These are phyloP conservation scores for Cassiopea xamachana DNA, from an alignment of 30 jellyfish, hydroid and myxozoan genomes.

Conservation along the genomic window DNA sequence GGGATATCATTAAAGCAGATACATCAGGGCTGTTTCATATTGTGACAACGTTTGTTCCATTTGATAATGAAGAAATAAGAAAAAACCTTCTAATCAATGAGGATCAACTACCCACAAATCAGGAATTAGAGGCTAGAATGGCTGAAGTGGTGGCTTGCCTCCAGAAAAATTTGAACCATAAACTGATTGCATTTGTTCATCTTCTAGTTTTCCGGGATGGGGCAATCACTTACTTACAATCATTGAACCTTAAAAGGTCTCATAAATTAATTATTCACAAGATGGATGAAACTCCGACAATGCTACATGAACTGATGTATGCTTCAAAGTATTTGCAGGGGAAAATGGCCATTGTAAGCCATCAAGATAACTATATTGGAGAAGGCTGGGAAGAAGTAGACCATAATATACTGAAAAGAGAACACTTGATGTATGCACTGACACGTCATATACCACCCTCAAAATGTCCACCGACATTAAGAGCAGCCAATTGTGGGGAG, in stretches of 20 bases:
- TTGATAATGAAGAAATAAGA: conserved; percentile 64
- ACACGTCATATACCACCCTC: conserved; percentile 80
- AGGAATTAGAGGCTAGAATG: conserved; percentile 78
- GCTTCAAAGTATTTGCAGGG: conserved; percentile 69
- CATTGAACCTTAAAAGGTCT: conserved; percentile 54
- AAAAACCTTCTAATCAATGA: conserved; percentile 53
- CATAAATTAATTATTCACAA: conserved; percentile 74
- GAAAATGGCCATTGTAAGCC: conserved; percentile 70
- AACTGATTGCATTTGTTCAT: conserved; percentile 80
- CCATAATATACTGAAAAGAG: conserved; percentile 36
- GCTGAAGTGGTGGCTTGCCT: conserved; percentile 76
- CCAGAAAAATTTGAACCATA: conserved; percentile 78
- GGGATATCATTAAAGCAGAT: conserved; percentile 35
- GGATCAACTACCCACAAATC: conserved; percentile 66
- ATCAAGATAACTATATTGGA: conserved; percentile 83
- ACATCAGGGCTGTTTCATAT: conserved; percentile 72
- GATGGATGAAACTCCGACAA: conserved; percentile 86
- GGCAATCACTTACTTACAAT: conserved; percentile 42
- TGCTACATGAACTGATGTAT: conserved; percentile 67
- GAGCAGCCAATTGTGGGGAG: conserved; percentile 62
- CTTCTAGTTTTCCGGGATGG: conserved; percentile 72
- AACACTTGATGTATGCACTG: conserved; percentile 79
- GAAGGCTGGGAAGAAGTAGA: conserved; percentile 90
- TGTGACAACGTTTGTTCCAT: conserved; percentile 82
- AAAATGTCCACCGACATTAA: conserved; percentile 47